Evolutionary conservation across 1,140 invertebrate species (phyloP).

Genomic region (Caerostris darwini): DNA sequence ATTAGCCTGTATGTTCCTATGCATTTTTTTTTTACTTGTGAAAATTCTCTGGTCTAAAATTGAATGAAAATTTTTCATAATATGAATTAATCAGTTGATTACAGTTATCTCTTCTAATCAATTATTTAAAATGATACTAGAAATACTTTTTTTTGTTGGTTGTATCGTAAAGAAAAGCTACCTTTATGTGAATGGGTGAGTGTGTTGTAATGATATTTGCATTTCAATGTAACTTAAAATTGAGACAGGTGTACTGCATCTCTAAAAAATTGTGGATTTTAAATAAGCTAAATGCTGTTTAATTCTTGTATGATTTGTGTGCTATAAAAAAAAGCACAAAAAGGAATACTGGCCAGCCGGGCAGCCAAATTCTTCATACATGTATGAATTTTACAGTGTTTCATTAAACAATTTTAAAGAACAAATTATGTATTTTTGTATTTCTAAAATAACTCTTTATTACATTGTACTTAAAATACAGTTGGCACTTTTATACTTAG

Average conservation of each 20-base stretch:
- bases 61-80: too few species aligned
- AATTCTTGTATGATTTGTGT: not conserved
- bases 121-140: too few species aligned
- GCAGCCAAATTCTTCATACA: not conserved
- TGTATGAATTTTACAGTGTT: slow-evolving; percentile 4
- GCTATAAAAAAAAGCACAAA: not conserved
- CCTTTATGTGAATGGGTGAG: too few species aligned
- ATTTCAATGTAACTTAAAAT: too few species aligned
- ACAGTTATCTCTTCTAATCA: too few species aligned
- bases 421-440: not conserved
- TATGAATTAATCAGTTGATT: too few species aligned
- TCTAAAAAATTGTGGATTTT: too few species aligned
- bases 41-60: too few species aligned
- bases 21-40: not conserved
- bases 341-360: not conserved
- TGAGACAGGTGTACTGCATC: too few species aligned
- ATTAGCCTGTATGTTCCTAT: slow-evolving; percentile 18
- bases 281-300: not conserved
- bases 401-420: slow-evolving; percentile 38
- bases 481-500: not conserved
- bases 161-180: too few species aligned
- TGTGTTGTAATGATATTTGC: too few species aligned
- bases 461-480: not conserved
- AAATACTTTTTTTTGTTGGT: too few species aligned
- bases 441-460: not conserved